These are phyloP conservation scores for Cnemophilus loriae DNA, from an alignment of 2,113 vertebrate species.

Conservation along the genomic window DNA sequence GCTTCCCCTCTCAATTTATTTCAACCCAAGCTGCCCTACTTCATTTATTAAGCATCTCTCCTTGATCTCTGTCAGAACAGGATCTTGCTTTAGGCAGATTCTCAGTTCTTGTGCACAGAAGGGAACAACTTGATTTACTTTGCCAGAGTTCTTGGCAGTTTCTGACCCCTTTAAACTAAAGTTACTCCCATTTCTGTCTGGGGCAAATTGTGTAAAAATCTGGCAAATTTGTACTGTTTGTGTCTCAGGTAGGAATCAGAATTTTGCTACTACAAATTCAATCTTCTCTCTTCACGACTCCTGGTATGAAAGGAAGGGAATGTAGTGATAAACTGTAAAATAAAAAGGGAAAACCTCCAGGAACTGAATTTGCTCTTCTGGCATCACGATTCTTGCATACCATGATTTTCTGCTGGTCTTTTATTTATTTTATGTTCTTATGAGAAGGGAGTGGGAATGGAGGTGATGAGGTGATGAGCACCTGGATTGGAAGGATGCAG, in stretches of 20 bases:
- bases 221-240: fast-evolving
- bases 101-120: neutral
- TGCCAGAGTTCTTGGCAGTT: neutral
- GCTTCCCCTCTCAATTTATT: neutral
- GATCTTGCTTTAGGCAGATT: neutral
- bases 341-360: neutral
- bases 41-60: neutral
- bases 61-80: neutral
- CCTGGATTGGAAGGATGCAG: neutral
- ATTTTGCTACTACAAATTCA: neutral
- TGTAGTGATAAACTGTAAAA: neutral
- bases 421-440: neutral
- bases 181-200: neutral
- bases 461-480: neutral
- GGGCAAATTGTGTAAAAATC: neutral
- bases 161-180: neutral
- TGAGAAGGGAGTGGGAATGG: neutral
- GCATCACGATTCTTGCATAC: neutral
- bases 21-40: neutral
- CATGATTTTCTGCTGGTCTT: neutral
- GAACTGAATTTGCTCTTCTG: neutral
- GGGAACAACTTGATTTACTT: neutral
- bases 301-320: neutral
- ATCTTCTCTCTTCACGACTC: neutral
- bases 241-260: neutral